Percentiles rank a stretch among this genome's conserved stretches.
Conservation (phyloP, 2,113 vertebrate species). For the Chaetops frenatus region DNA sequence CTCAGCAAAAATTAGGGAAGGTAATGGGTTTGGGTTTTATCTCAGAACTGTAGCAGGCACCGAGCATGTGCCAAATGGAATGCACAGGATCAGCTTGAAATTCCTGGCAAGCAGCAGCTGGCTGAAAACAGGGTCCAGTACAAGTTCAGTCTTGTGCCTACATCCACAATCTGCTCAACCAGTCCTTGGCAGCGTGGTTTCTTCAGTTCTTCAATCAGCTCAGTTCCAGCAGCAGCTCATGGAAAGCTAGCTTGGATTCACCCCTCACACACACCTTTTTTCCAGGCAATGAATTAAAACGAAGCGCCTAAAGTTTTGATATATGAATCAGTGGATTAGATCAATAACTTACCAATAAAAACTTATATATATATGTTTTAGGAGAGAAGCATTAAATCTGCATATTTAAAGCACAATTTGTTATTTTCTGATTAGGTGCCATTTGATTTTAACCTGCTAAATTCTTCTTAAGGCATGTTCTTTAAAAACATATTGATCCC, state of each 20-base stretch:
- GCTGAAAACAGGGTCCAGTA: neutral
- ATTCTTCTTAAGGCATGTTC: neutral
- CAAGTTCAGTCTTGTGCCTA: neutral
- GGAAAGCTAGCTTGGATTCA: neutral
- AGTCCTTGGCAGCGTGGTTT: neutral
- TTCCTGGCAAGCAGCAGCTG: neutral
- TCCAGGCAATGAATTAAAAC: neutral
- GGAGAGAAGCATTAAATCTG: neutral
- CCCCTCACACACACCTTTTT: neutral
- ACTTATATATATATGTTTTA: fast-evolving
- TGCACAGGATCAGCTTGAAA: neutral
- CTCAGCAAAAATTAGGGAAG: neutral
- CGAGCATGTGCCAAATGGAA: neutral
- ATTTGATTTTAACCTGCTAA: neutral
- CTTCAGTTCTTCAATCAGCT: neutral
- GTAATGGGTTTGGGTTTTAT: neutral
- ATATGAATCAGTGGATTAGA: neutral
- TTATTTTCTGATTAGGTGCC: neutral
- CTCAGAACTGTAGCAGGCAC: neutral
- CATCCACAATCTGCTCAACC: neutral
- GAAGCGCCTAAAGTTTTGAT: neutral
- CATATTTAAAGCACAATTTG: neutral
- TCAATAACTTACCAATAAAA: neutral
- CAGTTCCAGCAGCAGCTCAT: neutral
- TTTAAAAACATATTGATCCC: neutral